phyloP scores from a whole-genome alignment of 1,140 invertebrate genomes.

The Agrypnia vestita region DNA sequence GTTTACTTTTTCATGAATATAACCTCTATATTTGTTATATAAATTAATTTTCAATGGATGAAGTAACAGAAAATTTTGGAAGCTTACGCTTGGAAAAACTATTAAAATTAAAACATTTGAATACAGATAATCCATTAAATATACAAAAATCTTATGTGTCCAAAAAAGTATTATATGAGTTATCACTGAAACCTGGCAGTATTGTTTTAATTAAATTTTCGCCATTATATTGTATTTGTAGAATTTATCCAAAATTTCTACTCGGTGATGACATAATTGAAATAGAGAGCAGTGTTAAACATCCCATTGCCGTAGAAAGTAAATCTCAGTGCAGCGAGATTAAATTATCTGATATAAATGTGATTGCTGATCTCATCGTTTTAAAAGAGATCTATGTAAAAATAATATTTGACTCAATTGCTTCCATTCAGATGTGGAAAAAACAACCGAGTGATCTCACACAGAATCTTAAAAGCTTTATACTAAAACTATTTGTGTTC shows the following conservation, averaged over 20 bases:
- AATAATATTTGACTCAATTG: constrained; percentile 52
- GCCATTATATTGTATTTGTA: constrained; percentile 34
- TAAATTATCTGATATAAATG: constrained; percentile 22
- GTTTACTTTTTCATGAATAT: constrained; percentile 1
- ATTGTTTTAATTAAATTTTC: constrained; percentile 25
- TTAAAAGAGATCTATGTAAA: constrained; percentile 43
- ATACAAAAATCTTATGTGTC: constrained; percentile 55
- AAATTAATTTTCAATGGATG: constrained; percentile 46
- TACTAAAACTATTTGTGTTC: constrained; percentile 45
- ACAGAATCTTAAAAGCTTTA: constrained; percentile 48
- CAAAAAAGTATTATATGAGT: constrained; percentile 35
- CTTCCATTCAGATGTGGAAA: constrained; percentile 43
- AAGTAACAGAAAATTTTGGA: constrained; percentile 45
- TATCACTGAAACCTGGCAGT: constrained; percentile 37
- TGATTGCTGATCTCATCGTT: constrained; percentile 10
- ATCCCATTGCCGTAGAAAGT: neutral
- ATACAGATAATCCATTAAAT: constrained; percentile 38
- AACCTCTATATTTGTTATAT: neutral
- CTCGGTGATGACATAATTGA: constrained; percentile 47
- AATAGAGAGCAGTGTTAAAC: constrained; percentile 42
- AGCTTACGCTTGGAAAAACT: constrained; percentile 37
- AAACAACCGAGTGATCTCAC: constrained; percentile 37
- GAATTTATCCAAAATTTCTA: constrained; percentile 47
- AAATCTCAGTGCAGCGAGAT: neutral
- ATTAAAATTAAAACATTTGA: constrained; percentile 35